Conservation (phyloP, 2,113 vertebrate species). For the Myxocyprinus asiaticus region DNA sequence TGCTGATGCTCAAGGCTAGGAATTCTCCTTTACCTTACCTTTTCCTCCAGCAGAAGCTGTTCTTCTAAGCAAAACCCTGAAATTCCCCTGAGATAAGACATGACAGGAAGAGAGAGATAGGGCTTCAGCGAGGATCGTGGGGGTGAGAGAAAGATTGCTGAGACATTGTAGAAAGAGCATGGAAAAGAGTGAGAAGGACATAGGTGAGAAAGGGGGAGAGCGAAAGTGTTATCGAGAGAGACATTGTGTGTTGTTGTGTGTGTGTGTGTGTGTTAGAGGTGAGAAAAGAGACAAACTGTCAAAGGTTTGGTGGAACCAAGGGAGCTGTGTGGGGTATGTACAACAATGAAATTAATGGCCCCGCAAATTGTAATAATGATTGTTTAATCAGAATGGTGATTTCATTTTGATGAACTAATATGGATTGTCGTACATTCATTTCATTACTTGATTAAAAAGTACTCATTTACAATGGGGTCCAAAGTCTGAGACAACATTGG, state of each 20-base stretch:
- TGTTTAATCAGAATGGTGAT: no score
- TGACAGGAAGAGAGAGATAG: constrained; percentile 12
- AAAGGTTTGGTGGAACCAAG: constrained; percentile 2
- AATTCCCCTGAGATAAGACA: constrained; percentile 17
- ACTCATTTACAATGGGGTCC: no score
- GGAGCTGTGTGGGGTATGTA: not conserved
- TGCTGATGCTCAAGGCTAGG: constrained; percentile 47
- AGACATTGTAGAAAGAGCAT: constrained; percentile 8
- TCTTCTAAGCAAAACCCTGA: not conserved
- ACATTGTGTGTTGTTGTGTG: not conserved
- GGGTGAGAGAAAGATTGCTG: not conserved
- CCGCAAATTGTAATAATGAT: not conserved
- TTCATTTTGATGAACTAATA: not conserved
- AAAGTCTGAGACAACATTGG: no score
- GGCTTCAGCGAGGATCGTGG: not conserved
- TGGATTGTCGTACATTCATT: not conserved
- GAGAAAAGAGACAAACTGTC: not conserved
- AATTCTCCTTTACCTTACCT: not conserved
- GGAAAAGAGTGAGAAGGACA: not conserved
- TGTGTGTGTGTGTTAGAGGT: not conserved
- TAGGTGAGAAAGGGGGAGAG: not conserved
- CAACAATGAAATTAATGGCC: not conserved
- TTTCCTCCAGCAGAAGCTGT: not conserved
- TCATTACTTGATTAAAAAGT: not conserved
- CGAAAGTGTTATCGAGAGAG: not conserved